phyloP scores from a whole-genome alignment of 2,888 invertebrate genomes.

The Diogma glabrata region DNA sequence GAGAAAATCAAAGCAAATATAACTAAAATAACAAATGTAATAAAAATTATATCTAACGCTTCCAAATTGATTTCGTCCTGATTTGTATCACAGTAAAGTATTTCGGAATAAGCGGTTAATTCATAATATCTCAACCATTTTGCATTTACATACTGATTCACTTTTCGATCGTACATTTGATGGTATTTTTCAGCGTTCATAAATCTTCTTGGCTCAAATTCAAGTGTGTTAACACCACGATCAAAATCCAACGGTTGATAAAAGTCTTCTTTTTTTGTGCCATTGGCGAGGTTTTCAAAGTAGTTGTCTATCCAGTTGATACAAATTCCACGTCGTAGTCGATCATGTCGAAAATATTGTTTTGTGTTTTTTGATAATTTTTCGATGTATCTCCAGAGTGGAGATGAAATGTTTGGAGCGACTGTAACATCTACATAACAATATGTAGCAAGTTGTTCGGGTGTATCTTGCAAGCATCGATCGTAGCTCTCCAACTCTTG shows the following conservation, averaged over 20 bases:
- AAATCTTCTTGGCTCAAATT: too few species aligned
- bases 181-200: too few species aligned
- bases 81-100: slow-evolving; percentile 15
- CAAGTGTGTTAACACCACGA: slow-evolving; percentile 3
- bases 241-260: slow-evolving; percentile 3
- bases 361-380: slow-evolving; percentile 12
- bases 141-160: slow-evolving; percentile 15
- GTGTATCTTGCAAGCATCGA: slow-evolving; percentile 27
- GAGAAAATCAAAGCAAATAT: too few species aligned
- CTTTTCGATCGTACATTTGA: background rate
- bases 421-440: slow-evolving; percentile 8
- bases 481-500: slow-evolving; percentile 32
- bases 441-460: slow-evolving; percentile 22
- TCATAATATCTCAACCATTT: slow-evolving; percentile 12
- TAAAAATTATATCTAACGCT: too few species aligned
- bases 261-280: too few species aligned
- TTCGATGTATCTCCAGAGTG: slow-evolving; percentile 9
- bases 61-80: too few species aligned
- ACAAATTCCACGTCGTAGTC: slow-evolving; percentile 14
- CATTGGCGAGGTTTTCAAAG: too few species aligned
- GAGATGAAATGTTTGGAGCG: background rate
- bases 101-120: slow-evolving; percentile 15
- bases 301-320: slow-evolving; percentile 10
- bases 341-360: slow-evolving; percentile 14
- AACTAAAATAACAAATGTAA: too few species aligned